Conservation (phyloP, 2,797 vertebrate species). For the Aldrovandia affinis region DNA sequence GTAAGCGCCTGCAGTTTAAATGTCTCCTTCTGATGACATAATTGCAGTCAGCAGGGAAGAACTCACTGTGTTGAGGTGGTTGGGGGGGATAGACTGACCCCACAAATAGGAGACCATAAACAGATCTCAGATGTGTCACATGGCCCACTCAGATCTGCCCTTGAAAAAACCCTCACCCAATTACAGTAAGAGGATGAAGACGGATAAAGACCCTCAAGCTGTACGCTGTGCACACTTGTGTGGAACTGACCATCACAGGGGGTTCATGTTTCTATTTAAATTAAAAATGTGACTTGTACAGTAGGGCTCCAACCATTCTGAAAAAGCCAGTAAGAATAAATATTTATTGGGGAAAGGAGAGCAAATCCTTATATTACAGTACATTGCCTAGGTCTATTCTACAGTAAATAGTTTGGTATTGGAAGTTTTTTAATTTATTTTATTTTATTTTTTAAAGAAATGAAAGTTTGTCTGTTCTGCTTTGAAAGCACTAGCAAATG, state of each 20-base stretch:
- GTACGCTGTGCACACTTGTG: slow-evolving; percentile 60
- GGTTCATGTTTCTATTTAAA: slow-evolving; percentile 16
- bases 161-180: not conserved
- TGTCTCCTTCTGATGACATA: slow-evolving; percentile 89
- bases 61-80: slow-evolving; percentile 64
- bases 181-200: slow-evolving; percentile 18
- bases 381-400: not conserved
- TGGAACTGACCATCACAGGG: slow-evolving; percentile 82
- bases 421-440: not conserved
- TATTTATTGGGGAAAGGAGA: not conserved
- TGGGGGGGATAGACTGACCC: not conserved
- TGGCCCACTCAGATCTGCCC: not conserved
- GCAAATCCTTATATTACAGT: not conserved
- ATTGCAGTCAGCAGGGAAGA: slow-evolving; percentile 88
- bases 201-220: not conserved
- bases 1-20: not conserved
- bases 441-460: not conserved
- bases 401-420: not conserved
- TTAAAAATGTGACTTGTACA: too few relatives aligned
- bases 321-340: not conserved
- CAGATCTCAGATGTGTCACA: slow-evolving; percentile 20
- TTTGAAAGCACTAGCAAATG: too few relatives aligned
- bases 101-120: not conserved
- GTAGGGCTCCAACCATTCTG: not conserved
- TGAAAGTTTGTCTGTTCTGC: not conserved